A percentile compares a stretch with the other conserved stretches of the same genome.
Evolutionary conservation across 92 coral and sea anemone genomes (phyloP).

Genomic region (Metridium senile): DNA sequence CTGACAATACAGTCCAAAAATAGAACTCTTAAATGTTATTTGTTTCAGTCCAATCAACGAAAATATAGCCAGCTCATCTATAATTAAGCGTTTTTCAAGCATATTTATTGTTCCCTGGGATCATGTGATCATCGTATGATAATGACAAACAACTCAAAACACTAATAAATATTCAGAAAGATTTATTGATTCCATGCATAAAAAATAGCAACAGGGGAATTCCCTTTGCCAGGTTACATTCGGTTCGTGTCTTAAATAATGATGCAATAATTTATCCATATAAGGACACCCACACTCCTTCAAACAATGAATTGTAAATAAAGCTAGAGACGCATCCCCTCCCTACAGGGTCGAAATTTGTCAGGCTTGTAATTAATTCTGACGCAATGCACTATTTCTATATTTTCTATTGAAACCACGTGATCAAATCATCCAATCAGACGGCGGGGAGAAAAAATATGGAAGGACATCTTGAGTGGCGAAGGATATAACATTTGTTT

Average conservation of each 20-base stretch:
- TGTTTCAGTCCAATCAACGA: too few species aligned
- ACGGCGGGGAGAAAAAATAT: conserved; percentile 36
- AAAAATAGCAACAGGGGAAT: neutral
- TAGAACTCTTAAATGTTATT: too few species aligned
- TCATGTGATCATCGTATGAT: conserved; percentile 17
- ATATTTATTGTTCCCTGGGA: neutral
- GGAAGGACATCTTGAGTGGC: conserved; percentile 47
- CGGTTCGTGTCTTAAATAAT: neutral
- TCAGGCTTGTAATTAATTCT: conserved; percentile 26
- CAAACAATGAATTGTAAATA: neutral
- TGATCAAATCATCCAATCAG: conserved; percentile 68
- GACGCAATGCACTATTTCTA: conserved; percentile 70
- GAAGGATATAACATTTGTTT: conserved; percentile 14
- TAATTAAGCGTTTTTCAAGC: neutral
- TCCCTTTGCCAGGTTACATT: neutral
- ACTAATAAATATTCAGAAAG: neutral
- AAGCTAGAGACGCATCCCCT: neutral
- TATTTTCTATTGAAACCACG: conserved; percentile 43
- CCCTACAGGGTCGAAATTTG: conserved; percentile 15
- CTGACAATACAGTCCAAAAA: neutral
- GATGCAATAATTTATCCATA: neutral
- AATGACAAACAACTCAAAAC: neutral
- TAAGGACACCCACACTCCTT: neutral
- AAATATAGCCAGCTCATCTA: neutral
- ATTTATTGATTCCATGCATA: neutral